Evolutionary conservation across 2,888 invertebrate genomes (phyloP), one percentile per base, ranked within the genome.

Genomic region (Dryadula phaetusa): DNA sequence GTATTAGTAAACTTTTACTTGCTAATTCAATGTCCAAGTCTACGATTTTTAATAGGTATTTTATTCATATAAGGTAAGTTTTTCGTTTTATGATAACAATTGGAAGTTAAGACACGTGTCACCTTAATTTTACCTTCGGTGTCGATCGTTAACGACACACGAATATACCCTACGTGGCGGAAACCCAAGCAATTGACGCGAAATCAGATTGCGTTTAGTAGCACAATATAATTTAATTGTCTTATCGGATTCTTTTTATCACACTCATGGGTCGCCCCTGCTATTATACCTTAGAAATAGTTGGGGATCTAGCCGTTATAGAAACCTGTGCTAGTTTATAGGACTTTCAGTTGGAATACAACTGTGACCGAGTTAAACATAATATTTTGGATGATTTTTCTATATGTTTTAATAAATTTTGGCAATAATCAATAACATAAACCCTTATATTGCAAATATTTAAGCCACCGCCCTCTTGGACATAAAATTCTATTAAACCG

Each of bases 201-300:
- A 42, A 53, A 53, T 60, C 64, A 60, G 53, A 58, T 70, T 47
- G 49, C 58, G 42, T 65, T 65, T 42, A 42, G 12, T 56, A 40
- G 46, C 69, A 67, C 70, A 47, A 56, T 68, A 69, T 71, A 70
- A 74, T 74, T 74, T 73, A 75, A 75, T 73, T 75, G 67, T 66
- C 69, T 69, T 69, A 71, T 71, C 70, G 62, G 47, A 49, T 40
- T 62, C 63, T 63, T 70, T 66, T 63, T 69, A 64, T 66, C 62
- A 42, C 67, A 37, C 60, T 52, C 66, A 28, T 56, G 65, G 63
- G 64, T 54, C 58, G 18, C 46, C 47, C 58, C 62, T 10, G 42
- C 44, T 32, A 42, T 65, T 65, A 49, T 47, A 56, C 47, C 56
- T 58, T 37, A 42, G 54, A 56, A 16, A 22, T 32, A 18, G n/a